Base-by-base conservation (phyloP, 2,888 invertebrate genomes). In the Drosophila nigricruria region DNA sequence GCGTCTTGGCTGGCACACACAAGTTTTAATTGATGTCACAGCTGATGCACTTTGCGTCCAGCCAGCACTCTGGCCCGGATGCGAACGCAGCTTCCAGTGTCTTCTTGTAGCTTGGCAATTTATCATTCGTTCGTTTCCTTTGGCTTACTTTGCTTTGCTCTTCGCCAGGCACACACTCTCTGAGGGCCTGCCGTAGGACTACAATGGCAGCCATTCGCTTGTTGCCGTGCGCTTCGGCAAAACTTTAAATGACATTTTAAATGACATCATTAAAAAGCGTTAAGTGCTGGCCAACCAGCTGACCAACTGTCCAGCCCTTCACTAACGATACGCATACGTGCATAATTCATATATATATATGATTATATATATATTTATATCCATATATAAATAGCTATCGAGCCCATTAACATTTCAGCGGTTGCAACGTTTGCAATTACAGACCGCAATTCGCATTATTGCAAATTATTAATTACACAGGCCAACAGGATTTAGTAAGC, bases 11-110 rank as follows among this genome's bases (percentile, higher is more conserved):
- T 38, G 64, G 40, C 61, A 59, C 70, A 73, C 67, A 70, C 70
- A 83, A 84, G 65, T 86, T 84, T 84, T 86, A 84, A 84, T 84
- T 83, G 84, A 86, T 79, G 81, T 70, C 76, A 60, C 85, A 84
- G 75, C 83, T 77, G 77, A 75, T 79, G 87, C 87, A 81, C 81
- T 78, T 70, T 70, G 53, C 63, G 57, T 50, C 42, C 68, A 40
- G 50, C 40, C 50, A 38, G 49, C 45, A 61, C 63, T 42, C 58
- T 58, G 36, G 65, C 43, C 66, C 50, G 47, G 61, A 58, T 45
- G 42, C 18, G 59, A 32, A 43, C 9, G 16, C 30, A 30, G 47
- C 49, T 54, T 61, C 66, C 34, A 30, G 47, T 59, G 73, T 64
- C 52, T 52, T 47, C 40, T 27, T 32, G 63, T 18, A 59, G 64